Base-by-base conservation (phyloP, 2,888 invertebrate genomes). In the Arrhopalites spinosus region DNA sequence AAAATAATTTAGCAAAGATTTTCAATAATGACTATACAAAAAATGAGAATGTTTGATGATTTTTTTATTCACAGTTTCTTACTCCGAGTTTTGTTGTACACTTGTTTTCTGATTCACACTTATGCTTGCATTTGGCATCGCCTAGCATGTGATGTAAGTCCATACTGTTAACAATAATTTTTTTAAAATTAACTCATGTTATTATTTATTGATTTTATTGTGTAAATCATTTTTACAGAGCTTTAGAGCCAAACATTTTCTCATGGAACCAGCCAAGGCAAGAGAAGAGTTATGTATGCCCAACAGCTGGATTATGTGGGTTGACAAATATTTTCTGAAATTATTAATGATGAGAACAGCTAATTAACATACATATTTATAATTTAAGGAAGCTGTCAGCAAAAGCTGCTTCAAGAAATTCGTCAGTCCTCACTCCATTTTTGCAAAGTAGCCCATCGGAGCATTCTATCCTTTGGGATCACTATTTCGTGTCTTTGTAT, bases 121-220 rank as follows among this genome's bases (percentile, higher is more conserved):
- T 76, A 78, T 61, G 81, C 78, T 20, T 83, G 81, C 56, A 43
- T 81, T 13, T 81, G 79, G 78, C 82, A 83, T 64, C 74, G 81
- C 8, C 30, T 81, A n/a, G 81, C 81, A 7, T 83, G 82, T 53
- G 45, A 74, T 11, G 80, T 79, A 74, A 77, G 72, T 27, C n/a
- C n/a, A n/a, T n/a, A n/a, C n/a, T n/a, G n/a, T n/a, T n/a, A n/a
- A n/a, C n/a, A n/a, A n/a, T n/a, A n/a, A n/a, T n/a, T n/a, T n/a
- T n/a, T n/a, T n/a, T n/a, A n/a, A n/a, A n/a, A n/a, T n/a, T n/a
- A n/a, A n/a, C n/a, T n/a, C n/a, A n/a, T n/a, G n/a, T n/a, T n/a
- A n/a, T n/a, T n/a, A n/a, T n/a, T 50, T 15, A 50, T 5, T n/a
- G 50, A 50, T n/a, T 50, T 61, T 61, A 11, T 13, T 17, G 17